phyloP scores from a whole-genome alignment of 1,140 invertebrate genomes.

The Drosophila auraria region DNA sequence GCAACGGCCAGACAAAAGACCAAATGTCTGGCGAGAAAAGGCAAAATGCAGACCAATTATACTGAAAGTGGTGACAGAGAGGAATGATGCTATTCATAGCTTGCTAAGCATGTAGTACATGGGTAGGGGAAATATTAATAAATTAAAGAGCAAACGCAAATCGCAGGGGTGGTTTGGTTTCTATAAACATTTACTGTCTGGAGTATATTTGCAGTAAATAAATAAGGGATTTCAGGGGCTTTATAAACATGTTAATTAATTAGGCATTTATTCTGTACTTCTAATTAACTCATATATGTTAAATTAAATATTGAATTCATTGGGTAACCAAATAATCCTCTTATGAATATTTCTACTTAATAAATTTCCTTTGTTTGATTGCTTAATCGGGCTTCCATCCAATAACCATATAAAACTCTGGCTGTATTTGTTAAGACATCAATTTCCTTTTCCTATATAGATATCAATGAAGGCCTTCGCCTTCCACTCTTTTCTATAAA shows the following conservation, averaged over 20 bases:
- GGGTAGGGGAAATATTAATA: constrained; percentile 11
- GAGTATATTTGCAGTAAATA: constrained; percentile 5
- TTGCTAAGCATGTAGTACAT: constrained; percentile 10
- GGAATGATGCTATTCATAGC: constrained; percentile 30
- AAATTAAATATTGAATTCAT: background rate
- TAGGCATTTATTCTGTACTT: background rate
- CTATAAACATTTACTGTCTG: constrained; percentile 13
- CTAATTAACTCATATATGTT: background rate
- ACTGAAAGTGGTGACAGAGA: constrained; percentile 25
- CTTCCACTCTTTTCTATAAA: constrained; percentile 37
- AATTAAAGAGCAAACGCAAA: background rate
- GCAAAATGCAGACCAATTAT: constrained; percentile 45
- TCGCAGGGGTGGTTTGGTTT: background rate
- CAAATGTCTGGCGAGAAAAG: constrained; percentile 36
- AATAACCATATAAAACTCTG: constrained; percentile 18
- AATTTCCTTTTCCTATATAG: constrained; percentile 31
- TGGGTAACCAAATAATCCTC: background rate
- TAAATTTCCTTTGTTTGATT: constrained; percentile 10
- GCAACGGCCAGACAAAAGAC: constrained; percentile 30
- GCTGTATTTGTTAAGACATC: constrained; percentile 27
- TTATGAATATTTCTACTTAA: background rate
- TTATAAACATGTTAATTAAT: background rate
- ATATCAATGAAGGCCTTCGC: constrained; percentile 28
- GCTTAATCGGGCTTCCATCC: constrained; percentile 8
- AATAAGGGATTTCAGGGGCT: background rate